Base-by-base conservation (phyloP, 2,797 vertebrate species). In the Anolis apletophallus region DNA sequence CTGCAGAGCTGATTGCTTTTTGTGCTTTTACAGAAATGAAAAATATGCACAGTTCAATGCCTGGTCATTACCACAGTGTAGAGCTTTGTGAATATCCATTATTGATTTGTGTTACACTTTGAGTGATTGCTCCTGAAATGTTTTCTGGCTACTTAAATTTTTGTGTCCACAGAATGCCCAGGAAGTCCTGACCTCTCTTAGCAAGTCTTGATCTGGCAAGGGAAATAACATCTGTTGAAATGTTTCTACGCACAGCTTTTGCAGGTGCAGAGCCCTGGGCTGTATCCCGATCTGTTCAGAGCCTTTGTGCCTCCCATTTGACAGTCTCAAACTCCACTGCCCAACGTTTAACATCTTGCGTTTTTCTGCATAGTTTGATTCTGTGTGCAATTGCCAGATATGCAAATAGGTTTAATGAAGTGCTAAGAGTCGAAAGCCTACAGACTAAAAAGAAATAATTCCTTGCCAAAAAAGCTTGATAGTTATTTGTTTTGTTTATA, bases 201-300 rank as follows among this genome's bases (percentile, higher is more conserved):
- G 0, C 17, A 57, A 5, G 19, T 23, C 32, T 85, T 26, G 80
- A 83, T 85, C 74, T 91, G 83, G 85, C 19, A 59, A 67, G 0
- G 40, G 34, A 86, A 80, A 32, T 64, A 87, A 59, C 26, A 72
- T 57, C 26, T 89, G n/a, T 29, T 80, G 69, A 16, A 64, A 75
- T 14, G 29, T 81, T 81, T 83, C 67, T 40, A 55, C 86, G 52
- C 23, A 77, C 34, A 8, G 61, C 29, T 71, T 52, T 81, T 29
- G 29, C 69, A 79, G 34, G 4, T 83, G 40, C 76, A 64, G 87
- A 91, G 64, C 54, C 8, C 52, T 19, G 59, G 75, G 46, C 73
- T 57, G 40, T 46, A 69, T 10, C 54, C 61, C 85, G 86, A 83
- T 50, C 16, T 52, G 1, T 34, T 71, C 3, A 2, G 55, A 13